Evolutionary conservation across 2,888 invertebrate genomes (phyloP), one percentile per base, ranked within the genome.

Genomic region (Apocheima hispidaria): DNA sequence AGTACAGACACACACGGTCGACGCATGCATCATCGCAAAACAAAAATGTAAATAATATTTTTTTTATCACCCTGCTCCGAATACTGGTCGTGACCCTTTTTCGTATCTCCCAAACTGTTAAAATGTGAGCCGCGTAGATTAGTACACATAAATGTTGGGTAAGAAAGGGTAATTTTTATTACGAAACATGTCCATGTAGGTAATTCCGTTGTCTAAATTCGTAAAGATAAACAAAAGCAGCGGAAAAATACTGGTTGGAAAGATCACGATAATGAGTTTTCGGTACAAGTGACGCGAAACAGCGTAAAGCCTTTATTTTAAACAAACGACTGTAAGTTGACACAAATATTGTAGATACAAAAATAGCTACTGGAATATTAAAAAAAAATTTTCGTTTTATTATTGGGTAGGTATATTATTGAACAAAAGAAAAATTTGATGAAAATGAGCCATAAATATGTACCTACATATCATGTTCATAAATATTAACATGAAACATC

Each of bases 1-100:
- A 75, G 79, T 68, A 73, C 69, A 65, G 44, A 52, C 58, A 51
- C 57, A 60, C 59, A 41, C 51, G 21, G 57, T 53, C 52, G 33
- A 44, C 36, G 54, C 56, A 52, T 63, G 43, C 46, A 57, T 28
- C 44, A 46, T 52, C 52, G 60, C 65, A 63, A 58, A 63, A 56
- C 54, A 5, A 35, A 36, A 23, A 28, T 21, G 43, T 50, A 41
- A 35, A 40, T 36, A 46, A 46, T 20, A 16, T 28, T 28, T 50
- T 28, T 28, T 50, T 28, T 40, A 40, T 40, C 52, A 40, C 28
- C 28, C 52, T 41, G 40, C 52, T 26, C 46, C 46, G 33, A 41
- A 41, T 30, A 44, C 35, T 21, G 16, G 21, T 40, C 33, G 14
- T 44, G 44, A 35, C 44, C 43, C 23, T 26, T 44, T 44, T 44